Conservation (phyloP, 2,797 vertebrate species). For the Alca torda region DNA sequence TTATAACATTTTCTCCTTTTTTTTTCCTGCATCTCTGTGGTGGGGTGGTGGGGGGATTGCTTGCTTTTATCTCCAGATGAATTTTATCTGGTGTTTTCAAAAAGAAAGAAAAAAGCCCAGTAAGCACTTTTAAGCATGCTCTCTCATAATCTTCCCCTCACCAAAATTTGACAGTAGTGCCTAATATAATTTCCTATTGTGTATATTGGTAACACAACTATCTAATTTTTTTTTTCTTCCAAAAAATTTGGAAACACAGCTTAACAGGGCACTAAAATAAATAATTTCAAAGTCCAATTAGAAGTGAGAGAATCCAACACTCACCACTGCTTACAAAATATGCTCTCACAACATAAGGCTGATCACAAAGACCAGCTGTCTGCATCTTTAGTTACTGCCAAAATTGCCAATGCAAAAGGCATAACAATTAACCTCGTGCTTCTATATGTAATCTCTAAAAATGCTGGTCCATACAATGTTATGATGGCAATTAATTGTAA, state of each 20-base stretch:
- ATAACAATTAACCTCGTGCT: background rate
- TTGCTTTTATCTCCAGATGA: background rate
- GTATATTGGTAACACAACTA: background rate
- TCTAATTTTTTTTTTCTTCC: background rate
- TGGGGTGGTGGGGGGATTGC: fast-evolving
- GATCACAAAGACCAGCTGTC: background rate
- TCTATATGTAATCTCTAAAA: background rate
- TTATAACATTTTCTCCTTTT: background rate
- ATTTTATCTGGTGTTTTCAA: background rate
- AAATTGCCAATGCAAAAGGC: background rate
- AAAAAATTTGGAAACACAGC: background rate
- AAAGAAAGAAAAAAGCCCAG: background rate
- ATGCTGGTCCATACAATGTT: background rate
- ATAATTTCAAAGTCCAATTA: background rate
- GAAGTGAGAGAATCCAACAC: background rate
- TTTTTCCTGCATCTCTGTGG: background rate
- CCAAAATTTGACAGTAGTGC: background rate
- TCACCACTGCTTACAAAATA: background rate
- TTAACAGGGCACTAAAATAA: background rate
- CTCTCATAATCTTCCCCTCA: background rate
- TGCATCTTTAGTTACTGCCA: background rate
- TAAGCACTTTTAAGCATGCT: background rate
- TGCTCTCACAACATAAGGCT: background rate
- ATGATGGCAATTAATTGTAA: background rate
- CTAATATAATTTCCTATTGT: background rate